phyloP scores from a whole-genome alignment of 2,888 invertebrate genomes.

The Fissipunctia ypsillon region DNA sequence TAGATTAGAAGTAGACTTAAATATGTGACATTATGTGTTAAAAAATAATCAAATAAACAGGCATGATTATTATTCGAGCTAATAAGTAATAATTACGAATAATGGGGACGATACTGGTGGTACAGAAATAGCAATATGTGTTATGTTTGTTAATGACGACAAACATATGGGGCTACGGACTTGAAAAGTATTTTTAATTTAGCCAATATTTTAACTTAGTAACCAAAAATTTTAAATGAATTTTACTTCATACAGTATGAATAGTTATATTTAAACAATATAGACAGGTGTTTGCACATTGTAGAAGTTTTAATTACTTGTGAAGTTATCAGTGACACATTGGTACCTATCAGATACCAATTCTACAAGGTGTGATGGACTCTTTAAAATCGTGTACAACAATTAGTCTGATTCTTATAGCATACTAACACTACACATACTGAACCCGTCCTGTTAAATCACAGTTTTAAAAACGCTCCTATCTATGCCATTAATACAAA shows the following conservation, averaged over 20 bases:
- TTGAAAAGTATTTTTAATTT: neutral
- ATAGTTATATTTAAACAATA: constrained; percentile 20
- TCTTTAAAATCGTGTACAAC: constrained; percentile 11
- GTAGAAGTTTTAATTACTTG: constrained; percentile 19
- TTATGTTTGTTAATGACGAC: constrained; percentile 12
- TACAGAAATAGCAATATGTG: constrained; percentile 7
- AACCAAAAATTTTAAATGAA: neutral
- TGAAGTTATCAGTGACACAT: constrained; percentile 20
- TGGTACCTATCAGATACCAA: constrained; percentile 6
- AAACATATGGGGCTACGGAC: constrained; percentile 5
- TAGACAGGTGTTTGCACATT: constrained; percentile 18
- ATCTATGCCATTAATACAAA: constrained; percentile 14
- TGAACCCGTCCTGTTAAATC: neutral
- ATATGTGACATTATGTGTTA: constrained; percentile 1
- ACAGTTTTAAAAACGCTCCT: constrained; percentile 4
- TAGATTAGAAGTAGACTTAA: constrained; percentile 31
- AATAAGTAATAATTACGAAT: constrained; percentile 7
- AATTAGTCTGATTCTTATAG: constrained; percentile 14
- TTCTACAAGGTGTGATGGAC: neutral
- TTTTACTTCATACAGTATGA: neutral
- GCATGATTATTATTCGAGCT: constrained; percentile 3
- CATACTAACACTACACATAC: neutral
- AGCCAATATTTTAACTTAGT: neutral
- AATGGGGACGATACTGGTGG: neutral
- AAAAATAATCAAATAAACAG: neutral